Evolutionary conservation across 2,888 invertebrate genomes (phyloP).

Genomic region (Pardosa pseudoannulata): DNA sequence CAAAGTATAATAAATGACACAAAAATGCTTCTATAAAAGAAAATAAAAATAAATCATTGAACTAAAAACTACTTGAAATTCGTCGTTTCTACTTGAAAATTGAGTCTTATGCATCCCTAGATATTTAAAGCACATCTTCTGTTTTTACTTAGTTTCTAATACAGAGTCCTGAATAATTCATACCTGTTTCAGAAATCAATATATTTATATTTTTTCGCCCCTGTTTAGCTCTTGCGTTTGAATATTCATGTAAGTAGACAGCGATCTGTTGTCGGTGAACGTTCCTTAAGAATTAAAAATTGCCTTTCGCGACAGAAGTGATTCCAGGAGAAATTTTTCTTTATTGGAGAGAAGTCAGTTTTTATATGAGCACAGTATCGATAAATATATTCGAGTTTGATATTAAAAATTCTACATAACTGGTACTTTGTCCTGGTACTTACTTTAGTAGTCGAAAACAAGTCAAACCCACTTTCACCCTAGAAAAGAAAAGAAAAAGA

Average conservation of each 20-base stretch:
- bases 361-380: no score
- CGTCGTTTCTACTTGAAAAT: no score
- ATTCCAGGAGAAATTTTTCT: background rate
- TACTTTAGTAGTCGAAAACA: constrained; percentile 95
- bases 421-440: constrained; percentile 73
- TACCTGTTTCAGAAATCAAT: background rate
- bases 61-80: no score
- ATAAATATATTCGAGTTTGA: no score
- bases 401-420: no score
- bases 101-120: background rate
- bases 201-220: background rate
- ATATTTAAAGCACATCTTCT: background rate
- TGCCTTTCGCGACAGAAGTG: no score
- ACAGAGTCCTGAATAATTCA: background rate
- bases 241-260: background rate
- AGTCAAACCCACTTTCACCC: constrained; percentile 84
- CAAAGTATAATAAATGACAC: no score
- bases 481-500: constrained; percentile 45
- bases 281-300: no score
- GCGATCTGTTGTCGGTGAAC: no score
- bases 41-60: no score
- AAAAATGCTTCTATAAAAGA: no score
- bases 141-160: background rate
- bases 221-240: background rate
- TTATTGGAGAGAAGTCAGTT: background rate